Evolutionary conservation across 1,140 invertebrate species (phyloP), one percentile per base, ranked within the genome.

Genomic region (Diprion similis): DNA sequence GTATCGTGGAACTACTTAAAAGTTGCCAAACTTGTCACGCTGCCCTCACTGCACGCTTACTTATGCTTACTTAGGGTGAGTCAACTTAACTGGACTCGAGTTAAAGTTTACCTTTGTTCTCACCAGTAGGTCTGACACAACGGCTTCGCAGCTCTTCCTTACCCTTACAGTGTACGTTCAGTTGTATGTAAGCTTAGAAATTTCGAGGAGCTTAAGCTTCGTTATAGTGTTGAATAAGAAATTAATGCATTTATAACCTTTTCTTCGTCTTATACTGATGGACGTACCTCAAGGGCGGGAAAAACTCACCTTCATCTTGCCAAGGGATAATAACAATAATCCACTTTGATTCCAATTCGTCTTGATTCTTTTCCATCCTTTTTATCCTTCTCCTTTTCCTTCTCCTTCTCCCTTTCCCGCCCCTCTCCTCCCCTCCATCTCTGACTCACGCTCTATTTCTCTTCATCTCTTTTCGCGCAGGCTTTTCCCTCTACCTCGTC

Each of bases 1-100:
- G 83, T 84, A 85, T 85, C 78, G 82, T 80, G 77, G 76, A 85
- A 81, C 84, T 85, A 84, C 82, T 85, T 85, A 84, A 83, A 84
- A 85, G 80, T 85, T 85, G 80, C 80, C 78, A 74, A 84, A 82
- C 84, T 85, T 81, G 83, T 84, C 82, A 84, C 80, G 83, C 18
- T 15, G 8, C 37, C 45, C 65, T 37, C 46, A 78, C 77, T 76
- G 72, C 77, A 67, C 24, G 24, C 78, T 76, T 75, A 67, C 73
- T 66, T 73, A 69, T 71, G 77, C 76, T 80, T 79, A 78, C 75
- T 82, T 68, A 68, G 66, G 11, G 10, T 18, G 18, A 68, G 66
- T 68, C 66, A 68, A 68, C 74, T 76, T 76, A 78, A 67, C 65
- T 74, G 76, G 74, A 68, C 80, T 84, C 79, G 78, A 81, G 78